Base-by-base conservation (phyloP, 2,888 invertebrate species). In the Chrysodeixis includens region DNA sequence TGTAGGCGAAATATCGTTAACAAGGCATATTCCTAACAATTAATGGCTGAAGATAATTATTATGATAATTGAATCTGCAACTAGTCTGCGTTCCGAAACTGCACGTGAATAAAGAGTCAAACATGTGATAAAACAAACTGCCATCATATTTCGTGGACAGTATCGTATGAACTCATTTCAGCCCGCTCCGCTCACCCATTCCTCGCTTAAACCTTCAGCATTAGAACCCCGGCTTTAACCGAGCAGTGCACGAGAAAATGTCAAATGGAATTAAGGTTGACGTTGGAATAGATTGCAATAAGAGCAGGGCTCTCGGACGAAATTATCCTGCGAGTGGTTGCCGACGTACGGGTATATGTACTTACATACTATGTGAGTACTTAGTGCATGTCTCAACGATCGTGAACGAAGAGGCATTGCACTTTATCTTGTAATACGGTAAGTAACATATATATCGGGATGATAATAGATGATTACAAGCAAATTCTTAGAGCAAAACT, bases 261-360 rank as follows among this genome's bases (percentile, higher is more conserved):
- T 82, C 79, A 82, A 76, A 69, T 71, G 71, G 71, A 68, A 81
- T 78, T 71, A 71, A 73, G 58, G 52, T 56, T 55, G 16, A 61
- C 62, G 55, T 58, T 49, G 46, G 66, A 74, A 81, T 80, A 87
- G 85, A 81, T 69, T 73, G 81, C 74, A 84, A 83, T 78, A 84
- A 85, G 81, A 86, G 73, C 76, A 83, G 81, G 68, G 75, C 76
- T 74, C 70, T 71, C 66, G 51, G 59, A 64, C 63, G 63, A 67
- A 74, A 66, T 77, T 77, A 74, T 77, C 56, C 67, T 66, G 44
- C 44, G 66, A 66, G 56, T 54, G 71, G 30, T 7, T 18, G n/a
- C 46, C 78, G 22, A 26, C 22, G 14, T 26, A 14, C 0, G 1
- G 8, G 18, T 20, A 20, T 5, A 40, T 6, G n/a, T 40, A 40